Evolutionary conservation across 2,888 invertebrate genomes (phyloP).

Genomic region (Acanthopleura granulata): DNA sequence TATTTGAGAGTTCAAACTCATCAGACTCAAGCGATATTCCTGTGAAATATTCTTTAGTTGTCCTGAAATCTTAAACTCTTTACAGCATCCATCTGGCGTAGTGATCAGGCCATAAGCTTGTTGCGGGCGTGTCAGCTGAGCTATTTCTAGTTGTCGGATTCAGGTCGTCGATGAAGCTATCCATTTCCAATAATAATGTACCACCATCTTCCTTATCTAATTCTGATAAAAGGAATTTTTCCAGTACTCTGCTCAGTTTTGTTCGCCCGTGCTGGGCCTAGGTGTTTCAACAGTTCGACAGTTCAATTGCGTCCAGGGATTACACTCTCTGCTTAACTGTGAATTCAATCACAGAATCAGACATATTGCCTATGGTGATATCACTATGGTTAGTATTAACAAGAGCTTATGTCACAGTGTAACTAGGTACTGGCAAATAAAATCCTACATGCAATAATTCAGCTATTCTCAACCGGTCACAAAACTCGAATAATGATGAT

Average conservation of each 20-base stretch:
- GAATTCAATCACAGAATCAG: background rate
- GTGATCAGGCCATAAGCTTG: too few species aligned
- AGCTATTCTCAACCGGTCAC: too few species aligned
- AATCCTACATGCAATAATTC: too few species aligned
- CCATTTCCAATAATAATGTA: background rate
- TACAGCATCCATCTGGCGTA: background rate
- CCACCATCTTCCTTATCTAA: background rate
- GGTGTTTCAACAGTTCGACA: background rate
- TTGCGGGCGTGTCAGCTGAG: background rate
- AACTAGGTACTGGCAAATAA: too few species aligned
- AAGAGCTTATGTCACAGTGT: background rate
- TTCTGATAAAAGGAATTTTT: constrained; percentile 6
- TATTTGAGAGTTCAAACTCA: background rate
- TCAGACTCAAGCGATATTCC: background rate
- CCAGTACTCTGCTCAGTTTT: background rate
- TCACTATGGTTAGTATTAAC: background rate
- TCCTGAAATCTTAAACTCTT: constrained; percentile 5
- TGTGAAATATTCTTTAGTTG: background rate
- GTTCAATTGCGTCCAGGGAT: background rate
- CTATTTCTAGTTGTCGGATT: background rate
- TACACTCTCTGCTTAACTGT: constrained; percentile 1
- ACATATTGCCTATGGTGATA: background rate
- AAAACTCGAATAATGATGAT: too few species aligned
- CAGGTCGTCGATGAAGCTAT: background rate
- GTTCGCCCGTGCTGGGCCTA: background rate